Evolutionary conservation across 2,113 vertebrate genomes (phyloP).

Genomic region (Hemibagrus wyckioides): DNA sequence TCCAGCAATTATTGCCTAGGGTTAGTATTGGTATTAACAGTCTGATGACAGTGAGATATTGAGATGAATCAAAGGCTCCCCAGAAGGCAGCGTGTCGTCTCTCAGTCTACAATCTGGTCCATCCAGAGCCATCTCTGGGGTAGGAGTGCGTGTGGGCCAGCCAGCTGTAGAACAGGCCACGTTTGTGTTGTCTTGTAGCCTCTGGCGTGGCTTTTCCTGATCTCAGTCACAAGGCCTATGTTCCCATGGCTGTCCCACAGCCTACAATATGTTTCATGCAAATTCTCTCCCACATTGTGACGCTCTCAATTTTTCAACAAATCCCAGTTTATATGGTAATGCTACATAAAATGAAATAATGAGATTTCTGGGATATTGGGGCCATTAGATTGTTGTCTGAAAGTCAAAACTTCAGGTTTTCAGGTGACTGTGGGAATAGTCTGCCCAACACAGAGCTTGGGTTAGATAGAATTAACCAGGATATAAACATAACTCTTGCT

Average conservation of each 20-base stretch:
- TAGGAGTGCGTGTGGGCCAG: constrained; percentile 22
- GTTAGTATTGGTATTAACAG: neutral
- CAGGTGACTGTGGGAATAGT: neutral
- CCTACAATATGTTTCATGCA: constrained; percentile 17
- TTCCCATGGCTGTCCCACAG: constrained; percentile 20
- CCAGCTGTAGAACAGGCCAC: constrained; percentile 29
- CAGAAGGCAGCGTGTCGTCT: constrained; percentile 27
- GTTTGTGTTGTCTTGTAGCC: constrained; percentile 40
- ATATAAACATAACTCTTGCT: constrained; percentile 68
- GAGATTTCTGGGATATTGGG: neutral
- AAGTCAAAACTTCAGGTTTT: neutral
- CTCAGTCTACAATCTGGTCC: constrained; percentile 33
- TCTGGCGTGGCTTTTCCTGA: constrained; percentile 39
- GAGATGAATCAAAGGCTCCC: constrained; percentile 10
- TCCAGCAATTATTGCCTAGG: neutral
- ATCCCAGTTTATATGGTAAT: neutral
- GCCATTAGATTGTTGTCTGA: neutral
- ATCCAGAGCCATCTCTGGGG: constrained; percentile 11
- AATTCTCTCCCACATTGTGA: neutral
- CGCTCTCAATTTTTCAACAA: neutral
- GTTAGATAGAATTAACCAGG: constrained; percentile 67
- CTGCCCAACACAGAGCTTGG: neutral
- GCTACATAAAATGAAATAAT: neutral
- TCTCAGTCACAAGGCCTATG: constrained; percentile 38
- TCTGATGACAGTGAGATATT: neutral